Evolutionary conservation across 2,888 invertebrate genomes (phyloP), one percentile per base, ranked within the genome.

Genomic region (Oasisia sp.): DNA sequence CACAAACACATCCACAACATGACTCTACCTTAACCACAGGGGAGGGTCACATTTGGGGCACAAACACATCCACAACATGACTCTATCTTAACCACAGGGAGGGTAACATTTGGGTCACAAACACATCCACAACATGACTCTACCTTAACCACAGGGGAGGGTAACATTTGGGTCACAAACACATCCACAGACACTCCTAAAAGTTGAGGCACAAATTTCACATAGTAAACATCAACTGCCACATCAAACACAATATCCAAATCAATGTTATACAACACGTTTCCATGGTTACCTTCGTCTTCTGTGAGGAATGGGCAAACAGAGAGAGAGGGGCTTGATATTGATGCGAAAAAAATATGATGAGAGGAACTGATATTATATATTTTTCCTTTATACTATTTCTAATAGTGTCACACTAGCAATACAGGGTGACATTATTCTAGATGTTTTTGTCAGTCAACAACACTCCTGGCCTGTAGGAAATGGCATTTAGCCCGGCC

Each of bases 251-350:
- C 74, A 74, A 74, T 74, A 74, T n/a, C 74, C 74, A n/a, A n/a
- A 7, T 74, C 74, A 74, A 4, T 19, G 74, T 19, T 74, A 19
- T 27, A 74, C 74, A 74, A 74, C 74, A 74, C 74, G 74, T 74
- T 74, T 74, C 74, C 74, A 74, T 74, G 74, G 74, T 74, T 74
- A 74, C 74, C 74, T 74, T 74, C 74, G n/a, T 74, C 74, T 74
- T 74, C 74, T 74, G 74, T n/a, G 27, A 74, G 19, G 74, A n/a
- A 74, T n/a, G 74, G 74, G 38, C 5, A 90, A 14, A 90, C 4
- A 38, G 32, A 90, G 32, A 32, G 14, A 27, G 32, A 14, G 14
- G 38, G 38, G 5, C 7, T 19, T 90, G 44, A 44, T 38, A 27
- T 74, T 27, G 27, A n/a, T 19, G 58, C 58, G 5, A 27, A 58